Percentiles rank a stretch among this genome's conserved stretches.
phyloP scores from a whole-genome alignment of 2,888 invertebrate species.

The Octonoba sinensis region DNA sequence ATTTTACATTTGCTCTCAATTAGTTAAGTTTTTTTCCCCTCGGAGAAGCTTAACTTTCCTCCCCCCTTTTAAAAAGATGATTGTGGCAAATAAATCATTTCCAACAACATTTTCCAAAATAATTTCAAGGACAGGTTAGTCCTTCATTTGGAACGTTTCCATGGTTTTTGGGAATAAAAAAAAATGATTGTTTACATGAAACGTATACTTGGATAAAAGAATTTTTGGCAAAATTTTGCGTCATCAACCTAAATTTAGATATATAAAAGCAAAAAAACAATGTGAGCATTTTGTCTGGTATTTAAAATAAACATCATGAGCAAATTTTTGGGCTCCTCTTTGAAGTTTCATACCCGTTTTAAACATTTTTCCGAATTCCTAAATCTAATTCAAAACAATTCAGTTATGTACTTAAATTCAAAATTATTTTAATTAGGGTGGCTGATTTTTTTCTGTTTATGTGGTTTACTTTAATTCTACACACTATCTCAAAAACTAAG shows the following conservation, averaged over 20 bases:
- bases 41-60: background rate
- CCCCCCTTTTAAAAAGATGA: too few species aligned
- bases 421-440: too few species aligned
- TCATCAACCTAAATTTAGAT: slow-evolving; percentile 46
- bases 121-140: slow-evolving; percentile 34
- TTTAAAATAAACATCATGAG: slow-evolving; percentile 4
- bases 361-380: too few species aligned
- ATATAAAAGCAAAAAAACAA: slow-evolving; percentile 49
- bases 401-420: too few species aligned
- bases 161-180: slow-evolving; percentile 29
- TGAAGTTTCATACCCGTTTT: too few species aligned
- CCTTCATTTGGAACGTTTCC: slow-evolving; percentile 28
- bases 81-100: slow-evolving; percentile 25
- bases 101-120: slow-evolving; percentile 33
- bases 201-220: slow-evolving; percentile 32
- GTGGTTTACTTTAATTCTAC: too few species aligned
- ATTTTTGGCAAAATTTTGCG: slow-evolving; percentile 43
- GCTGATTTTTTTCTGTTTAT: too few species aligned
- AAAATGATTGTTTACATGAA: slow-evolving; percentile 47
- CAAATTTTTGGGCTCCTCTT: background rate
- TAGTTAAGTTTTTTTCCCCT: background rate
- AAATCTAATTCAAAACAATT: too few species aligned
- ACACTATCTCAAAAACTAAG: too few species aligned
- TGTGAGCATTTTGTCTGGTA: slow-evolving; percentile 10
- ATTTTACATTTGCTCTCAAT: too few species aligned